These are phyloP conservation scores for Thamnophis sirtalis DNA, from an alignment of 2,113 vertebrate genomes.

Conservation along the genomic window DNA sequence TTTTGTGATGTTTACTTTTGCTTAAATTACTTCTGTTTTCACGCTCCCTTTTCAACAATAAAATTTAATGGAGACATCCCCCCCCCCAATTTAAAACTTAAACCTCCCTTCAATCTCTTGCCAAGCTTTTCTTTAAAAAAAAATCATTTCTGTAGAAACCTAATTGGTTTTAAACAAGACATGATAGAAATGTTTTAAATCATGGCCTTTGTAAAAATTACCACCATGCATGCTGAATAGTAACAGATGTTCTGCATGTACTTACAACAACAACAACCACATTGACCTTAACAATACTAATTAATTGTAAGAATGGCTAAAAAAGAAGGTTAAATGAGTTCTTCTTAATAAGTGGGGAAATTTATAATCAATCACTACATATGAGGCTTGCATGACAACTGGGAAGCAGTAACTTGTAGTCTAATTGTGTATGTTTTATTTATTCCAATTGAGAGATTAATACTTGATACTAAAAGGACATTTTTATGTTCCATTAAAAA, in stretches of 20 bases:
- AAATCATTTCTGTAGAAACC: not conserved
- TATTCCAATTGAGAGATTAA: not conserved
- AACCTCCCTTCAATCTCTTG: slow-evolving; percentile 27
- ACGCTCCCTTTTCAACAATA: slow-evolving; percentile 36
- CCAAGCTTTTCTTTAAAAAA: not conserved
- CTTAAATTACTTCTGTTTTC: slow-evolving; percentile 63
- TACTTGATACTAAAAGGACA: not conserved
- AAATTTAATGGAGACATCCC: slow-evolving; percentile 37
- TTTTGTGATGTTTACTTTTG: slow-evolving; percentile 50
- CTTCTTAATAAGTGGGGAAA: not conserved
- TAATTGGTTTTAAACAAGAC: slow-evolving; percentile 4
- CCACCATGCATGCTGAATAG: not conserved
- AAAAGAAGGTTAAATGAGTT: not conserved
- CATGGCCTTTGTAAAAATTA: not conserved
- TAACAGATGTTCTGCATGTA: slow-evolving; percentile 1
- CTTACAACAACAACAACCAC: not conserved
- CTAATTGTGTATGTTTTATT: not conserved
- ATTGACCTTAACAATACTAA: not conserved
- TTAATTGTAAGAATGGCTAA: not conserved
- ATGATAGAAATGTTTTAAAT: not conserved
- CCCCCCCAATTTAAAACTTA: slow-evolving; percentile 27
- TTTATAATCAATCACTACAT: not conserved
- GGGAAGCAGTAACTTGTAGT: not conserved
- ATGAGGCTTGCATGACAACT: not conserved
- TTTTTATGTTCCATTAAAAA: not conserved